Evolutionary conservation across 1,140 invertebrate genomes (phyloP).

Genomic region (Cydia pomonella): DNA sequence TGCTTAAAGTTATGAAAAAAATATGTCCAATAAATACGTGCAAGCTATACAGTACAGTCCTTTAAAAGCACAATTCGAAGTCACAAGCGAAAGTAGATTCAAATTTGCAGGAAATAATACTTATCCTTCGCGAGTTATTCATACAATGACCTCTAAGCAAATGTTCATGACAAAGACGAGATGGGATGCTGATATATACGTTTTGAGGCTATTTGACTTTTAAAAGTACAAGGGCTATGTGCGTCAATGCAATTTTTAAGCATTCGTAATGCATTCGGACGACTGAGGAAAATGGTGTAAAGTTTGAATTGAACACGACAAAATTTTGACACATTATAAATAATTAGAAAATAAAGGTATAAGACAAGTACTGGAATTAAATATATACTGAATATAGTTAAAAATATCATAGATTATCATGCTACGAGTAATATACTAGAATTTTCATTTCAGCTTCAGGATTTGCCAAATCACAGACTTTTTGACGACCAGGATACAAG

Average conservation of each 20-base stretch:
- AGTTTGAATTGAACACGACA: too few species aligned
- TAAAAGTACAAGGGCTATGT: slow-evolving; percentile 5
- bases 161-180: slow-evolving; percentile 18
- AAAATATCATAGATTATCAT: too few species aligned
- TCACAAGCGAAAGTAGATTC: slow-evolving; percentile 2
- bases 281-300: background rate
- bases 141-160: slow-evolving; percentile 4
- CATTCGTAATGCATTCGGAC: background rate
- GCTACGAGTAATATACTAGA: too few species aligned
- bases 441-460: too few species aligned
- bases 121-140: background rate
- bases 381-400: too few species aligned
- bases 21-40: too few species aligned
- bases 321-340: too few species aligned
- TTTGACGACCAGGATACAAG: too few species aligned
- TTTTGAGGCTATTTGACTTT: background rate
- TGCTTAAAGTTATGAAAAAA: too few species aligned
- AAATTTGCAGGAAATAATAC: slow-evolving; percentile 22
- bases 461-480: too few species aligned
- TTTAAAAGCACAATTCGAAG: background rate
- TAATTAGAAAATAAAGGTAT: too few species aligned
- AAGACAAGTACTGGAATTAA: too few species aligned
- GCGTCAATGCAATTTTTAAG: slow-evolving; percentile 16
- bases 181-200: background rate
- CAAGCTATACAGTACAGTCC: background rate